phyloP scores from a whole-genome alignment of 2,888 invertebrate genomes.

The Drosophila cognata region DNA sequence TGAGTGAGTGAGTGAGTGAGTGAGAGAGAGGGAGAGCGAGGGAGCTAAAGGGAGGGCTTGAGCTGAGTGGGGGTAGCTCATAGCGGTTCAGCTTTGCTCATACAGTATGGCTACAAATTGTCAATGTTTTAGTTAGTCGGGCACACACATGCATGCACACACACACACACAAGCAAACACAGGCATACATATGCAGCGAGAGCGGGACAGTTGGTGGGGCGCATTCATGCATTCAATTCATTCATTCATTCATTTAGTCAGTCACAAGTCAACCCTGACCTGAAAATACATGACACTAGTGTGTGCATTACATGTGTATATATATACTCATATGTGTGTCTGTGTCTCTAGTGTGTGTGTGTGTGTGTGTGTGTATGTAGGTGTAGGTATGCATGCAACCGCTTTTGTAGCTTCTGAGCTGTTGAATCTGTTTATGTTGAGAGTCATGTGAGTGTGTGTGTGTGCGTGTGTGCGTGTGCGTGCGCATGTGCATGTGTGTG shows the following conservation, averaged over 20 bases:
- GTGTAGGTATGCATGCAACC: slow-evolving; percentile 57
- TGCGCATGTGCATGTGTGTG: slow-evolving; percentile 22
- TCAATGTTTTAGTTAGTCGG: slow-evolving; percentile 79
- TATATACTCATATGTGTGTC: slow-evolving; percentile 5
- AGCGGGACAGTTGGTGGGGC: slow-evolving; percentile 59
- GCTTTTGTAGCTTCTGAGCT: slow-evolving; percentile 45
- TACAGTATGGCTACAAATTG: slow-evolving; percentile 66
- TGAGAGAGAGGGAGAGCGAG: slow-evolving; percentile 3
- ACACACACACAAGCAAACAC: not conserved
- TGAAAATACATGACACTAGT: slow-evolving; percentile 75
- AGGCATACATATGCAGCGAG: not conserved
- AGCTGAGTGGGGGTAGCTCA: slow-evolving; percentile 13
- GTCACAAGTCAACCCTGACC: slow-evolving; percentile 85
- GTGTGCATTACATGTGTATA: slow-evolving; percentile 57
- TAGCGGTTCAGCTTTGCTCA: slow-evolving; percentile 38
- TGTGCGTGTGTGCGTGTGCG: not conserved
- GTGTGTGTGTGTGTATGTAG: slow-evolving; percentile 21
- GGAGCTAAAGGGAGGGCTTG: not conserved
- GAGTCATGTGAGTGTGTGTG: slow-evolving; percentile 12
- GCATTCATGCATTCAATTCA: slow-evolving; percentile 79
- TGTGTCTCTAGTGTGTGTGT: slow-evolving; percentile 6
- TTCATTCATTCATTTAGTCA: slow-evolving; percentile 77
- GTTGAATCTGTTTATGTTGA: slow-evolving; percentile 41
- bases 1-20: slow-evolving; percentile 1
- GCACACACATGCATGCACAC: slow-evolving; percentile 35